A percentile compares a stretch with the other conserved stretches of the same genome.
These are phyloP conservation scores for Spheniscus mendiculus DNA, from an alignment of 2,113 vertebrate genomes.

Conservation along the genomic window DNA sequence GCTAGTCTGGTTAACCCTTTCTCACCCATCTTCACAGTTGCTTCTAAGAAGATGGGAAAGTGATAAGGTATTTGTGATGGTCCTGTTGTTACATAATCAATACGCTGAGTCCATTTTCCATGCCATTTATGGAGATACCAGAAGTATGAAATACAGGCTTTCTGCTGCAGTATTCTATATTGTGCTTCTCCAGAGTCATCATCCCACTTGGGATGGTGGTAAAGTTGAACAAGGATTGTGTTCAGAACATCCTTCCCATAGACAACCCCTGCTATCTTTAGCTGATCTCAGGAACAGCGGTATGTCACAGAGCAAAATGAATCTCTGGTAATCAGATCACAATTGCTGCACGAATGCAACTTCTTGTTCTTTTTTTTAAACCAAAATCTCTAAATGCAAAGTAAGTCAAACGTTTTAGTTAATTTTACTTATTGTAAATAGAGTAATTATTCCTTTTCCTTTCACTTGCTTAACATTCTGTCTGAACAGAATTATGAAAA, in stretches of 20 bases:
- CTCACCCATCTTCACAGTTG: neutral
- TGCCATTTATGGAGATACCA: neutral
- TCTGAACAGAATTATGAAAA: neutral
- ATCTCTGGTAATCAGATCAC: rapidly evolving
- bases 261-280: neutral
- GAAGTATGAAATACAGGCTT: neutral
- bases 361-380: neutral
- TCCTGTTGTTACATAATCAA: neutral
- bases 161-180: neutral
- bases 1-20: neutral
- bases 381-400: neutral
- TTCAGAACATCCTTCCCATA: neutral
- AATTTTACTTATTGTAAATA: neutral
- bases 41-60: neutral
- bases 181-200: neutral
- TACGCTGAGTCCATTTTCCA: rapidly evolving
- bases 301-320: neutral
- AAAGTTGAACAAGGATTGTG: neutral
- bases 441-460: neutral
- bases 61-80: neutral
- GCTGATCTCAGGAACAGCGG: neutral
- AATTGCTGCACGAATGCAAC: neutral
- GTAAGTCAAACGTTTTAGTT: neutral
- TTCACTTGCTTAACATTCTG: neutral
- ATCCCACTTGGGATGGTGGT: neutral